phyloP scores from a whole-genome alignment of 2,797 vertebrate species.

The Acipenser ruthenus region DNA sequence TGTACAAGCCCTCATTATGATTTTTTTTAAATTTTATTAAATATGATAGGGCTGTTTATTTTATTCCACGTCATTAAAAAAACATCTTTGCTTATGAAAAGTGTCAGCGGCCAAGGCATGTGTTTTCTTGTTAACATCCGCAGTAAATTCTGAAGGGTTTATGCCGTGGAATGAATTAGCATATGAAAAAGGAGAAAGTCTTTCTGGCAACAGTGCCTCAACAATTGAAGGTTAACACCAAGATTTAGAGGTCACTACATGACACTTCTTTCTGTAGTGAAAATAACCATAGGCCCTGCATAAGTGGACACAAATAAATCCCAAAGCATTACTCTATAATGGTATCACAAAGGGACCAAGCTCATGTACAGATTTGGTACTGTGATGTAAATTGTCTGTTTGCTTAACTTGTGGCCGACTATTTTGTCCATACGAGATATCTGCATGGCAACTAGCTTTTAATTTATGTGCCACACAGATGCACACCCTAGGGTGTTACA shows the following conservation, averaged over 20 bases:
- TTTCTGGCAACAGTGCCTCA: slow-evolving; percentile 46
- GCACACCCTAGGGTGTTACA: slow-evolving; percentile 11
- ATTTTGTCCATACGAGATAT: slow-evolving; percentile 47
- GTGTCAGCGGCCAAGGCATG: not conserved
- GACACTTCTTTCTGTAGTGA: slow-evolving; percentile 60
- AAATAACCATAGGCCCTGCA: slow-evolving; percentile 74
- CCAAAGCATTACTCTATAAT: slow-evolving; percentile 59
- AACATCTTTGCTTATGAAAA: not conserved
- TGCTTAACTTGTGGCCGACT: slow-evolving; percentile 44
- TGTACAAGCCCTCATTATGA: no score
- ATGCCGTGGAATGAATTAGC: slow-evolving; percentile 31
- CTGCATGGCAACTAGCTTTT: slow-evolving; percentile 46
- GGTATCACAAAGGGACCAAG: slow-evolving; percentile 56
- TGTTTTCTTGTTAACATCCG: slow-evolving; percentile 18
- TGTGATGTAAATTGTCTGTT: slow-evolving; percentile 45
- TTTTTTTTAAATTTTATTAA: not conserved
- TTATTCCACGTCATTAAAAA: not conserved
- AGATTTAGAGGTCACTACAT: slow-evolving; percentile 57
- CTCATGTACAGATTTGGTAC: slow-evolving; percentile 50
- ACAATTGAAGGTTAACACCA: slow-evolving; percentile 43
- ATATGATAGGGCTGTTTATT: no score
- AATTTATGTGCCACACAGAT: slow-evolving; percentile 32
- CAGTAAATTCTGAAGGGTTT: slow-evolving; percentile 11
- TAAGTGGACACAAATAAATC: slow-evolving; percentile 66
- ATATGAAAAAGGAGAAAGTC: slow-evolving; percentile 50